phyloP scores from a whole-genome alignment of 1,140 invertebrate species.

The Diorhabda elongata region DNA sequence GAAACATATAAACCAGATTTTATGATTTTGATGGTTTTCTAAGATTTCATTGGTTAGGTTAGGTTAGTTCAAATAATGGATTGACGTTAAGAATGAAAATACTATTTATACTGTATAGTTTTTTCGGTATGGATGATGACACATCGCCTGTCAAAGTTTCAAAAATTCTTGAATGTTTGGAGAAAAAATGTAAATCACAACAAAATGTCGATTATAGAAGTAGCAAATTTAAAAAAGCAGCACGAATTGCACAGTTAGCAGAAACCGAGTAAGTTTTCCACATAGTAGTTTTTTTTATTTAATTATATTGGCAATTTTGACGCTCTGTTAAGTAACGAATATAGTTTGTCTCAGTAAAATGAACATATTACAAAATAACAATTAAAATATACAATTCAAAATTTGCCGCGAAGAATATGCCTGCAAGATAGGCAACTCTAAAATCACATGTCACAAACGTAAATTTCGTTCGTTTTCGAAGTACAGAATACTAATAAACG shows the following conservation, averaged over 20 bases:
- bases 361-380: neutral
- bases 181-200: conserved; percentile 22
- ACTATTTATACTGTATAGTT: neutral
- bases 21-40: too few species aligned
- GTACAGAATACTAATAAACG: too few species aligned
- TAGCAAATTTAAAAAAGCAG: conserved; percentile 4
- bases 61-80: too few species aligned
- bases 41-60: too few species aligned
- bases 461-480: too few species aligned
- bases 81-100: neutral
- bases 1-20: too few species aligned
- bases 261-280: neutral
- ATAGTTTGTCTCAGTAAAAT: neutral
- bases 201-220: neutral
- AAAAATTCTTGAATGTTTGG: conserved; percentile 30
- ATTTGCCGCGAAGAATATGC: too few species aligned
- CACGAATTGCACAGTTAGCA: neutral
- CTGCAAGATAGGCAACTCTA: too few species aligned
- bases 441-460: too few species aligned
- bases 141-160: conserved; percentile 24
- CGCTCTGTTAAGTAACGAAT: neutral
- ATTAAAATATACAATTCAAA: too few species aligned
- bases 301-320: conserved; percentile 1
- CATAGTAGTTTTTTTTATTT: neutral
- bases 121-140: conserved; percentile 22